Base-by-base conservation (phyloP, 1,140 invertebrate species). In the Lycorma delicatula region DNA sequence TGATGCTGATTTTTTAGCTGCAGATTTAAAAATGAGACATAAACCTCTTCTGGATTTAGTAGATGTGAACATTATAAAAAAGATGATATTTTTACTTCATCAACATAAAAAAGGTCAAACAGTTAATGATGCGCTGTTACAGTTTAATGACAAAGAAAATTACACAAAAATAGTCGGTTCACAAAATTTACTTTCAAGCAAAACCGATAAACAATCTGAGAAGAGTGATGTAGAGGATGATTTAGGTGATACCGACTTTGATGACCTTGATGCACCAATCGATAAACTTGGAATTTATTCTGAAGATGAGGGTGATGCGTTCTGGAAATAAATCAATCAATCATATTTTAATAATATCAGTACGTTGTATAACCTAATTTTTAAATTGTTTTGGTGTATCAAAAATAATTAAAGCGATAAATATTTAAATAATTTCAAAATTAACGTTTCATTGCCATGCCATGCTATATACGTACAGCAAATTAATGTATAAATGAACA, bases 251-350 rank as follows among this genome's bases (percentile, higher is more conserved):
- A 44, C 23, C 16, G 18, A 44, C 11, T 44, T 44, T 22, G 41
- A 44, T 16, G 41, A 44, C 41, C 41, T 44, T 5, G 41, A 44
- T 20, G 41, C 41, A 44, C 41, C 41, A 44, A 44, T 44, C 18
- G 41, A 44, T 9, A 44, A 44, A 22, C 41, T 44, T 22, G 41
- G 41, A 9, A 44, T 44, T 22, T 44, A 44, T 44, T 44, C 41
- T 9, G 41, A 44, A 20, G 41, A 44, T 20, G 41, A 44, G 11
- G 23, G 16, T 20, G 41, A 44, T 44, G 41, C 41, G 1, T 44
- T 44, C 41, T 44, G 41, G 41, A 44, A 44, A 22, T 44, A 22
- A 44, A n/a, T n/a, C n/a, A n/a, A n/a, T n/a, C n/a, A n/a, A n/a
- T n/a, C n/a, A n/a, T n/a, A n/a, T n/a, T n/a, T n/a, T n/a, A n/a